Evolutionary conservation across 2,888 invertebrate genomes (phyloP).

Genomic region (Fragum fragum): DNA sequence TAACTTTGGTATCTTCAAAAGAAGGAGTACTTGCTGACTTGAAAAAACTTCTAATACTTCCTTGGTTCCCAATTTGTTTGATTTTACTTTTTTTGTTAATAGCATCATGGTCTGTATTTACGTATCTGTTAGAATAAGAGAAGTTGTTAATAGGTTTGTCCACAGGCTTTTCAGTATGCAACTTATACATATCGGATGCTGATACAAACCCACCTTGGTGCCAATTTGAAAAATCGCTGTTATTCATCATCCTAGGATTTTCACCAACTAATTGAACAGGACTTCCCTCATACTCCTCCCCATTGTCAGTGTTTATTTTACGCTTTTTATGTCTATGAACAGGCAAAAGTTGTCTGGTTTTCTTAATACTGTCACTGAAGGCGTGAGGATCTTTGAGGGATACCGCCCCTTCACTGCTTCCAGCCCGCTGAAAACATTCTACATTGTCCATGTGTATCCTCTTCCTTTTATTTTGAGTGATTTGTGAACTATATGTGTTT

Average conservation of each 20-base stretch:
- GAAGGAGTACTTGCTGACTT: conserved; percentile 20
- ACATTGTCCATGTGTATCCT: conserved; percentile 14
- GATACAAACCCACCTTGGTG: conserved; percentile 54
- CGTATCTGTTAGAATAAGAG: neutral
- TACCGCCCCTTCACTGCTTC: neutral
- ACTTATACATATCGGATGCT: conserved; percentile 62
- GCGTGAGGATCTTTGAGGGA: neutral
- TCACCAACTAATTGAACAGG: no score
- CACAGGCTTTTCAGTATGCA: conserved; percentile 22
- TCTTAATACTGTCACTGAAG: conserved; percentile 9
- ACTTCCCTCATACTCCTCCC: neutral
- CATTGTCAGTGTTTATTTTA: neutral
- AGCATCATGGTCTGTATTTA: neutral
- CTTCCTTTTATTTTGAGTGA: conserved; percentile 9
- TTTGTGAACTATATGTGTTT: neutral
- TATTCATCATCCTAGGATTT: no score
- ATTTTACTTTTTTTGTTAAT: conserved; percentile 26
- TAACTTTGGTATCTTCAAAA: conserved; percentile 1
- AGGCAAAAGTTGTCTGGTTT: conserved; percentile 24
- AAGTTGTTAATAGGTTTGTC: neutral
- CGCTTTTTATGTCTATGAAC: conserved; percentile 36
- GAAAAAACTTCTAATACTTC: conserved; percentile 57
- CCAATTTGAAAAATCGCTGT: neutral
- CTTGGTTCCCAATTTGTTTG: conserved; percentile 57
- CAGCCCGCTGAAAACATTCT: conserved; percentile 17